Evolutionary conservation across 2,888 invertebrate species (phyloP).

Genomic region (Melanostoma scalare): DNA sequence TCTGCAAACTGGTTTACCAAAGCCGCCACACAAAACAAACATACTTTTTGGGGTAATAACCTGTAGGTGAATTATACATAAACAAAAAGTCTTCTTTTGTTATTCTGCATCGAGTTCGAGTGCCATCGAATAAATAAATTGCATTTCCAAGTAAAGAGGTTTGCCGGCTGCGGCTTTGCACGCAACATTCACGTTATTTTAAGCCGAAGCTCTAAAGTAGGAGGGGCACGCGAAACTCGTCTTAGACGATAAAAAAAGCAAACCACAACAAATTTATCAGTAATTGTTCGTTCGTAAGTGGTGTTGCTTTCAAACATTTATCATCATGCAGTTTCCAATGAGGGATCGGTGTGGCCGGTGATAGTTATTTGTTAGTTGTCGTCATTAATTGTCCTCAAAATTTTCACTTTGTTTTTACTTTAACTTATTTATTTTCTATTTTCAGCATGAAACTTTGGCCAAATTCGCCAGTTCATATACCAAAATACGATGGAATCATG

Average conservation of each 20-base stretch:
- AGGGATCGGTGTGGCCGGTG: slow-evolving; percentile 75
- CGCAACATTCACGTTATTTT: neutral
- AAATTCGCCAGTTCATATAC: slow-evolving; percentile 81
- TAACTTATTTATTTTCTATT: slow-evolving; percentile 53
- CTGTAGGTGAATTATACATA: neutral
- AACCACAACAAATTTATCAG: slow-evolving; percentile 9
- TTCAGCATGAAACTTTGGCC: slow-evolving; percentile 81
- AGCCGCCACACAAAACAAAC: neutral
- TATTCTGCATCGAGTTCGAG: neutral
- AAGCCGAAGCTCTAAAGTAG: neutral
- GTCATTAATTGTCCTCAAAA: neutral
- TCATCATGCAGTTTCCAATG: slow-evolving; percentile 77
- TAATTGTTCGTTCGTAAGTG: slow-evolving; percentile 13
- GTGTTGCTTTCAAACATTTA: slow-evolving; percentile 68
- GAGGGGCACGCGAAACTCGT: slow-evolving; percentile 42
- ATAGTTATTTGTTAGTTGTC: slow-evolving; percentile 50
- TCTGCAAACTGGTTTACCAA: slow-evolving; percentile 45
- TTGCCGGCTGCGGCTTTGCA: slow-evolving; percentile 3
- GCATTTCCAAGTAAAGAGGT: neutral
- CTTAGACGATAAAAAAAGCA: slow-evolving; percentile 22
- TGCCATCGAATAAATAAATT: slow-evolving; percentile 11
- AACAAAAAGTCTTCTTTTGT: neutral
- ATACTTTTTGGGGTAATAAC: slow-evolving; percentile 20
- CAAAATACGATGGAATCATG: slow-evolving; percentile 81
- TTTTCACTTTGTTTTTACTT: slow-evolving; percentile 10